Base-by-base conservation (phyloP, 2,113 vertebrate genomes). In the Mohoua ochrocephala region DNA sequence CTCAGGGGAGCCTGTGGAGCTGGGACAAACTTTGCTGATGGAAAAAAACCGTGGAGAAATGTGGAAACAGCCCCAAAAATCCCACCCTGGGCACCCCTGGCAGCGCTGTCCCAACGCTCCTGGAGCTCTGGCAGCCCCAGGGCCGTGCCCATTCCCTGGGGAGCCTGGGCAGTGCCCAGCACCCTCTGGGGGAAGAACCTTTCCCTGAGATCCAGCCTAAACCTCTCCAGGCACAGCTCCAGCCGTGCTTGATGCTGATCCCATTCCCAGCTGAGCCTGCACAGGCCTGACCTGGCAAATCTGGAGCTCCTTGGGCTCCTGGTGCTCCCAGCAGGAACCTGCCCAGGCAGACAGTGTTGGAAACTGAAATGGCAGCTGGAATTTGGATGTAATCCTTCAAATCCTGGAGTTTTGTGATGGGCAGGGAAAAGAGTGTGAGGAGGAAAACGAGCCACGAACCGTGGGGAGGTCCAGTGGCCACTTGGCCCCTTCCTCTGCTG, bases 31-130 rank as follows among this genome's bases (percentile, higher is more conserved):
- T 14, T 37, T 17, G 15, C 59, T 35, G 59, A 8, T 42, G 71
- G 37, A 2, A 67, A 76, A 59, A 59, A 67, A 35, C 5, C 5
- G 16, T 50, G 83, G 61, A 31, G 26, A 60, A 77, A 15, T 1
- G 3, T 20, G 61, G 39, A 3, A 61, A 37, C 7, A 23, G 42
- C 7, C 18, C 42, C 57, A 64, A 1, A 4, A 76, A 5, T 28
- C 3, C 70, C 37, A 23, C 1, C 37, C 59, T 41, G 69, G 3
- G n/a, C 39, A n/a, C 21, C 14, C 67, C 49, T 27, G n/a, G 35
- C 4, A 52, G 18, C 0, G 3, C 3, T 14, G 11, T 8, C 53
- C 45, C 13, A 68, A 12, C 1, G 0, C 67, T 35, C 18, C 73
- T 60, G 54, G 15, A 61, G 74, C 54, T 69, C 63, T 18, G 13